These are phyloP conservation scores for Aurelia sp. DNA, from an alignment of 30 jellyfish, hydroid and myxozoan genomes.

Conservation along the genomic window DNA sequence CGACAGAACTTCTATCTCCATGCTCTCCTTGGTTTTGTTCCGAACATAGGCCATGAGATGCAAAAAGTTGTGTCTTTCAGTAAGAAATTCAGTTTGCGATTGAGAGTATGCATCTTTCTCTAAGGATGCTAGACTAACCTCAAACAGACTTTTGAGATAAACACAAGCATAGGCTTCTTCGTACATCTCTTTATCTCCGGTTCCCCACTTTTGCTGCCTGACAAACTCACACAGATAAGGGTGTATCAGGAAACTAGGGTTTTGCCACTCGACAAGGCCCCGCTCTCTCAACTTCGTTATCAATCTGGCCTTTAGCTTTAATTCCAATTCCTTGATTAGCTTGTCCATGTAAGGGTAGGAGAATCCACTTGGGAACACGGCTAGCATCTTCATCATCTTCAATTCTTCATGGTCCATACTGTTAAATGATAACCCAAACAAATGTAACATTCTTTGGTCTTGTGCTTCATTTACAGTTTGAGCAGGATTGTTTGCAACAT, in stretches of 20 bases:
- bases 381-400: constrained; percentile 8
- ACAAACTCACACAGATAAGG: constrained; percentile 14
- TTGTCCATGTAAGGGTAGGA: constrained; percentile 2
- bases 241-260: constrained; percentile 1
- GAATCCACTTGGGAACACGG: constrained; percentile 49
- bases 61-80: constrained; percentile 18
- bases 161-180: constrained; percentile 3
- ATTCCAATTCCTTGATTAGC: not conserved
- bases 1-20: not conserved
- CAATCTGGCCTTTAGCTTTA: not conserved
- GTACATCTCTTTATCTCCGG: not conserved
- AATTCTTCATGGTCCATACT: not conserved
- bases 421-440: constrained; percentile 1
- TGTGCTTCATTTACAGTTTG: not conserved
- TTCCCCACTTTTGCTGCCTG: constrained; percentile 5
- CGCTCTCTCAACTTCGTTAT: not conserved
- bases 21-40: not conserved
- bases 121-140: constrained; percentile 8
- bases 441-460: not conserved
- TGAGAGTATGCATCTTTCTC: constrained; percentile 18
- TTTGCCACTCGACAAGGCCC: not conserved
- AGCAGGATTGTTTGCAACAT: not conserved
- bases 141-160: constrained; percentile 9
- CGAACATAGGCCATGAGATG: not conserved
- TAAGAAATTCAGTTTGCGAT: not conserved